Conservation (phyloP, 92 coral and sea anemone genomes). For the Paragorgia papillata region DNA sequence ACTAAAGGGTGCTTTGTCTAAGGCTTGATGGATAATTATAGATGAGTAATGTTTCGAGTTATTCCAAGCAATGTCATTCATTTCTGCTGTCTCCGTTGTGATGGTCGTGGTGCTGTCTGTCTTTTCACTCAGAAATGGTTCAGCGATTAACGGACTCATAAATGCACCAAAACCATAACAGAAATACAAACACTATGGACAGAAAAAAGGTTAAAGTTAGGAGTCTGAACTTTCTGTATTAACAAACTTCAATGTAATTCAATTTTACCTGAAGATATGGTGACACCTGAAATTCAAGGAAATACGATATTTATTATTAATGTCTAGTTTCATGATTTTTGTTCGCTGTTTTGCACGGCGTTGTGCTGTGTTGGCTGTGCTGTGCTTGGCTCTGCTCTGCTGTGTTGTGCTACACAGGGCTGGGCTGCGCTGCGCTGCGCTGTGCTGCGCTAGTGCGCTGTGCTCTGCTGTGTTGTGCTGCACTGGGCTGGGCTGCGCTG, state of each 20-base stretch:
- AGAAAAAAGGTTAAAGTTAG: neutral
- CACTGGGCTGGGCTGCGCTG: no score
- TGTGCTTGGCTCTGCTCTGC: neutral
- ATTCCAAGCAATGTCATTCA: neutral
- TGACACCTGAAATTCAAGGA: constrained; percentile 41
- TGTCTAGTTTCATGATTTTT: neutral
- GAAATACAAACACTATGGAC: constrained; percentile 72
- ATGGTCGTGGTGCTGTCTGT: constrained; percentile 67
- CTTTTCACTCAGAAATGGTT: constrained; percentile 89
- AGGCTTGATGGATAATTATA: neutral
- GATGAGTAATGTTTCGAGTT: neutral
- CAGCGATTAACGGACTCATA: constrained; percentile 94
- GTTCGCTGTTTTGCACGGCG: neutral
- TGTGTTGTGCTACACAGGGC: neutral
- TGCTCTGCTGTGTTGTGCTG: neutral
- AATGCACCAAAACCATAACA: constrained; percentile 94
- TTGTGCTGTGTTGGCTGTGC: neutral
- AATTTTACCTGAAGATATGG: constrained; percentile 58
- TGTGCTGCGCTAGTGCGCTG: neutral
- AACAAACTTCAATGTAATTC: no score
- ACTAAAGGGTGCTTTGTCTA: neutral
- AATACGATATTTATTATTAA: neutral
- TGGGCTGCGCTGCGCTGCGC: neutral
- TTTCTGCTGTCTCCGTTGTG: neutral
- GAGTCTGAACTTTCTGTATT: no score